These are phyloP conservation scores for Amia ocellicauda DNA, from an alignment of 2,113 vertebrate species.

Conservation along the genomic window DNA sequence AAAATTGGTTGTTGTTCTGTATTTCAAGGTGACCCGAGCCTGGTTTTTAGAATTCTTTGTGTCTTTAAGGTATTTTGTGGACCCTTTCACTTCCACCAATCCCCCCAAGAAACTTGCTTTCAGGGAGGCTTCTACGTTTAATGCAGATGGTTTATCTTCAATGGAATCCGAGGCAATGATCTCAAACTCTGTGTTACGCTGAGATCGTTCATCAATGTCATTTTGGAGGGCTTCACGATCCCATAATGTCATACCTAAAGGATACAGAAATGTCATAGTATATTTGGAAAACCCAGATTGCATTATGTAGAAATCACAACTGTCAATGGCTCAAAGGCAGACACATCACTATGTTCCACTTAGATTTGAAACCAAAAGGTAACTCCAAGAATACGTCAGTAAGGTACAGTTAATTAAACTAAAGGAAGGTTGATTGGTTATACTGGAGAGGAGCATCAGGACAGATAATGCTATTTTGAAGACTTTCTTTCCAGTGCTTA, in stretches of 20 bases:
- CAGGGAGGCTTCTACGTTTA: slow-evolving; percentile 29
- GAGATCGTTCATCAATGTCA: slow-evolving; percentile 15
- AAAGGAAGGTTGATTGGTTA: no score
- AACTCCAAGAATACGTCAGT: no score
- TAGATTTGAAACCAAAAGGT: no score
- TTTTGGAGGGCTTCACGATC: slow-evolving; percentile 23
- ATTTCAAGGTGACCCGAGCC: slow-evolving; percentile 38
- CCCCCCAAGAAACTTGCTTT: slow-evolving; percentile 38
- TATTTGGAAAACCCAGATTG: not conserved
- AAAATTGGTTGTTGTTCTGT: slow-evolving; percentile 16
- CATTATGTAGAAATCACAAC: no score
- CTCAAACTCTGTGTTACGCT: slow-evolving; percentile 32
- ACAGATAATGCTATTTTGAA: no score
- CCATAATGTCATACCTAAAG: slow-evolving; percentile 42
- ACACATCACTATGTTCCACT: no score
- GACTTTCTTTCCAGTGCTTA: no score
- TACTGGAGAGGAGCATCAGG: no score
- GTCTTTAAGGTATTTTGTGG: slow-evolving; percentile 33
- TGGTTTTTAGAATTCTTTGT: slow-evolving; percentile 38
- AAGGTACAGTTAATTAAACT: no score
- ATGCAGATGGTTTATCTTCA: slow-evolving; percentile 31
- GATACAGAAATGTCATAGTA: not conserved
- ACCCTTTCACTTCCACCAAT: slow-evolving; percentile 33
- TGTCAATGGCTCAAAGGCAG: no score
- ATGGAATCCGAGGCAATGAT: slow-evolving; percentile 39